Evolutionary conservation across 2,113 vertebrate genomes (phyloP), one percentile per base, ranked within the genome.

Genomic region (Triplophysa dalaica): DNA sequence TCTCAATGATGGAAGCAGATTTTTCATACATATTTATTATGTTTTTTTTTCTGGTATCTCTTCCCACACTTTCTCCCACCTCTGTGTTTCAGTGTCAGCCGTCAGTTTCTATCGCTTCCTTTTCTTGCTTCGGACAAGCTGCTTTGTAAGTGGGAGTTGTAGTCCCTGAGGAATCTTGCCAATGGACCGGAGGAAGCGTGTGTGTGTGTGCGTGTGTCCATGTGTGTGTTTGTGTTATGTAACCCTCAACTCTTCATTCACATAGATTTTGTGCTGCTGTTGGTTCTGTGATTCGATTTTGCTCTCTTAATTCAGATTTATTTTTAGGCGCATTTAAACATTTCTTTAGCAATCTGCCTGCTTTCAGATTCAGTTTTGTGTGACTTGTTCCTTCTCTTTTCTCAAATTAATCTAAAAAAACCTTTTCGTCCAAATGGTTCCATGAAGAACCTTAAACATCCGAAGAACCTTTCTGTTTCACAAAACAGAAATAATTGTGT

Each of bases 161-260:
- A 48, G 14, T 77, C 62, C 61, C 48, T 72, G 2, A 79, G 52
- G 41, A 68, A 62, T 19, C 38, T 45, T 19, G 33, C 70, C 52
- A 24, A 16, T n/a, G 29, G 19, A 56, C 58, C 9, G 22, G 38
- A 74, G n/a, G 50, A 56, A 58, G 29, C 4, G 29, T 29, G 29
- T 0, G 45, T 48, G 8, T 48, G 45, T 48, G 45, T 48, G 45
- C 13, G 45, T 48, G 45, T 11, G 29, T n/a, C n/a, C n/a, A n/a
- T 21, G 63, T 29, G 26, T 52, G 9, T n/a, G 24, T 7, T 29
- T 60, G 43, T 70, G 41, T 79, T 54, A 75, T 75, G 69, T 41
- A 83, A 79, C 17, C 29, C 14, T 24, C 29, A 8, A 65, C 24
- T 76, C 17, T 76, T 56, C 82, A 83, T 83, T 75, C 82, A 83